Evolutionary conservation across 1,140 invertebrate genomes (phyloP).

Genomic region (Drosophila sulfurigaster): DNA sequence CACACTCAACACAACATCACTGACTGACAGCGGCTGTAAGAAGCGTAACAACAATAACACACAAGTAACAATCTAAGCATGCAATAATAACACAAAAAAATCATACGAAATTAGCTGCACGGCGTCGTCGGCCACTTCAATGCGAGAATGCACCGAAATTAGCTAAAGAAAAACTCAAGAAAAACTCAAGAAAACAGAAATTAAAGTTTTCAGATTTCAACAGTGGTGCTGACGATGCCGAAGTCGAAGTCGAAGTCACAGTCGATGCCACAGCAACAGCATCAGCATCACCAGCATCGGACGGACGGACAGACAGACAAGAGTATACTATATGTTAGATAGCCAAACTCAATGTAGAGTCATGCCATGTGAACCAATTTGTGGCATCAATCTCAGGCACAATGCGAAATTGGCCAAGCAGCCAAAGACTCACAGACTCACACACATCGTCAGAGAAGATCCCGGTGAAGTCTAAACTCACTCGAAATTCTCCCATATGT

Average conservation of each 20-base stretch:
- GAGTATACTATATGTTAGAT: neutral
- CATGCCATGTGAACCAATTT: constrained; percentile 84
- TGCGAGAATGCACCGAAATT: constrained; percentile 79
- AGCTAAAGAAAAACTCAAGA: constrained; percentile 62
- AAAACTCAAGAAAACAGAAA: constrained; percentile 78
- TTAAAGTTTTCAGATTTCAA: constrained; percentile 80
- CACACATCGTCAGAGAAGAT: neutral
- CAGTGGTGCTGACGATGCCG: constrained; percentile 50
- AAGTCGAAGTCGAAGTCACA: constrained; percentile 15
- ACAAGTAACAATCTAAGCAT: constrained; percentile 54
- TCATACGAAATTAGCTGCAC: constrained; percentile 67
- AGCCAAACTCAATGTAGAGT: constrained; percentile 44
- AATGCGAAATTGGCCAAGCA: constrained; percentile 74
- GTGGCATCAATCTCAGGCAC: constrained; percentile 84
- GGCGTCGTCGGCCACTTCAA: constrained; percentile 61
- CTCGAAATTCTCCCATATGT: neutral
- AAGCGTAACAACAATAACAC: constrained; percentile 46
- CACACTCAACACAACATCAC: constrained; percentile 31
- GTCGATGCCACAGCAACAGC: constrained; percentile 18
- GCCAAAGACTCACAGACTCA: neutral
- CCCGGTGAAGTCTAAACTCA: neutral
- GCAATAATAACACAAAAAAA: constrained; percentile 64
- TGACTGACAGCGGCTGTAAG: constrained; percentile 14
- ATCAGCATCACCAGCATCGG: constrained; percentile 3
- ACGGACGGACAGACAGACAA: constrained; percentile 3